Evolutionary conservation across 2,888 invertebrate species (phyloP), one percentile per base, ranked within the genome.

Genomic region (Drosophila peninsularis): DNA sequence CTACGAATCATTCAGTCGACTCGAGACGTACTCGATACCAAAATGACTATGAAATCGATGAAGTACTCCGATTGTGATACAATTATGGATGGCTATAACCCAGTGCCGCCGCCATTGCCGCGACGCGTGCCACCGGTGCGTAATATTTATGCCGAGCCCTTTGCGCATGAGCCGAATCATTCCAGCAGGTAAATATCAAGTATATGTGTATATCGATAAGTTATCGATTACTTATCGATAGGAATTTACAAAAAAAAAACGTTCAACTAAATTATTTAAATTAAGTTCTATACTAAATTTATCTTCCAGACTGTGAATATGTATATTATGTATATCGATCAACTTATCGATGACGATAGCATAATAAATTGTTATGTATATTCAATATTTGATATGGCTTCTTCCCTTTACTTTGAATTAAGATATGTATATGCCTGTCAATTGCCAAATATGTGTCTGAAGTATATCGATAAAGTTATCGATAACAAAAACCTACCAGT

Each of bases 1-100:
- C 13, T 6, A 41, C 32, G 61, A 42, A 24, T 42, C 24, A 21
- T n/a, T 42, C 42, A 30, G 42, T 42, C 17, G 3, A 52, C 30
- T 39, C n/a, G 3, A 24, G 49, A 17, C 56, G 45, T 27, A 44
- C 37, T 42, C 37, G 21, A 68, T 50, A 76, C 54, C 82, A 91
- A 88, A 84, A 93, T 93, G 93, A 93, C 93, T 90, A 93, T 92
- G 93, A 93, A 93, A 92, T 93, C 93, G 87, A 93, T 93, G 83
- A 93, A 93, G 90, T 93, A 93, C 88, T 92, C 92, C 83, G 93
- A 93, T 92, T 93, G 93, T 92, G 93, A 93, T 91, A 92, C 92
- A 80, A 93, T 93, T 88, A 93, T 93, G 93, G 93, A 93, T 90
- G 92, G 92, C 79, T 93, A 92, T 88, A 93, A 93, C 91, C 92